Evolutionary conservation across 2,888 invertebrate genomes (phyloP).

Genomic region (Stegophylla sp.): DNA sequence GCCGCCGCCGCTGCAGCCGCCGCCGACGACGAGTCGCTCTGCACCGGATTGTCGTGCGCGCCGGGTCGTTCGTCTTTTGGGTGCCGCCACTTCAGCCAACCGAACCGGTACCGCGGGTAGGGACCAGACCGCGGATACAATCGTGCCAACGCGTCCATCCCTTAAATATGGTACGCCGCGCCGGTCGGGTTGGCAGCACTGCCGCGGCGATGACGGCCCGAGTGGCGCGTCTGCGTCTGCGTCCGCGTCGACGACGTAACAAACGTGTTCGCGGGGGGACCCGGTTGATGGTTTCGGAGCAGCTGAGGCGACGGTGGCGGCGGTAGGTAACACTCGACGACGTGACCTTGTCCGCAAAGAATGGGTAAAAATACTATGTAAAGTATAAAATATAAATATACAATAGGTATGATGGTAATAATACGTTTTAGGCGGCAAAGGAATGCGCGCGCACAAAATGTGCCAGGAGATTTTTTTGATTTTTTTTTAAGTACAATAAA

Average conservation of each 20-base stretch:
- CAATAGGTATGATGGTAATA: neutral
- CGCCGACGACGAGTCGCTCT: neutral
- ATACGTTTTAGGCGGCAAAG: conserved; percentile 24
- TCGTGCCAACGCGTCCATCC: conserved; percentile 36
- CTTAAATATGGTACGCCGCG: conserved; percentile 16
- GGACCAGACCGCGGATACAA: neutral
- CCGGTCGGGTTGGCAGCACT: conserved; percentile 38
- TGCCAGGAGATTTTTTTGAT: too few relatives aligned
- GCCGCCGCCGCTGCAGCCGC: neutral
- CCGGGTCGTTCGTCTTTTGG: neutral
- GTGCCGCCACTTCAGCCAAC: conserved; percentile 27
- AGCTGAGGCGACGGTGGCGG: neutral
- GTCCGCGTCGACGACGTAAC: neutral
- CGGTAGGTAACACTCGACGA: neutral
- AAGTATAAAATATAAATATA: neutral
- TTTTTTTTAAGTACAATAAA: too few relatives aligned
- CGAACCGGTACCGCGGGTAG: conserved; percentile 28
- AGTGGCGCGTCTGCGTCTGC: neutral
- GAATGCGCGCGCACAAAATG: neutral
- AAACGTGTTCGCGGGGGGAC: conserved; percentile 16
- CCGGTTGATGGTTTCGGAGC: conserved; percentile 1
- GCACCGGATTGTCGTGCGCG: neutral
- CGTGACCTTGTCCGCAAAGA: conserved; percentile 18
- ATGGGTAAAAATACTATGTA: neutral
- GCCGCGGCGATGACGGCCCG: neutral